Base-by-base conservation (phyloP, 2,888 invertebrate genomes). In the Blastobasis lacticolella region DNA sequence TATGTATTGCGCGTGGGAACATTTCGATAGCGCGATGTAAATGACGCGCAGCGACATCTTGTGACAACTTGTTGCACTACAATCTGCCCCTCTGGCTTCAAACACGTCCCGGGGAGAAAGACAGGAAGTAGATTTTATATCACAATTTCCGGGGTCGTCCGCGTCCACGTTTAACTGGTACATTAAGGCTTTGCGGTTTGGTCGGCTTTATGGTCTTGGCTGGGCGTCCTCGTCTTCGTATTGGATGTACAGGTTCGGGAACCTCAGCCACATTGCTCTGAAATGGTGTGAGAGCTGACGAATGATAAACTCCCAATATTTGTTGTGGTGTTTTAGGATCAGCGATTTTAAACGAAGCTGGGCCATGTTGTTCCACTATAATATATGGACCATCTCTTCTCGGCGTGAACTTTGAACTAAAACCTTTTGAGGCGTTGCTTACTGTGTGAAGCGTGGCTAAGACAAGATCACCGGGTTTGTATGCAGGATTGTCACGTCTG, bases 381-480 rank as follows among this genome's bases (percentile, higher is more conserved):
- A 46, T 1, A 36, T 54, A 54, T 10, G 54, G 54, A 7, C 54
- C 49, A 38, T 54, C 54, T 36, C 54, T 43, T 1, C 52, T 45
- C 4, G 54, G 52, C 6, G 37, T 38, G 6, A 54, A 50, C 37
- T 54, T 54, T 4, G 47, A 41, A 5, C 40, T 52, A 1, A 52
- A 5, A 0, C 50, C 50, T 10, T 49, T 43, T 6, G 40, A 8
- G 5, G 50, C 7, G 42, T 49, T 57, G 43, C 55, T 57, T 4
- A 57, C 8, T 9, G 45, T 6, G 43, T 57, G 52, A 1, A 40
- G 37, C 4, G 37, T 38, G 0, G 45, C 52, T 1, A 55, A 8
- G 2, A 57, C 55, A 2, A 48, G 42, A 41, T 55, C 55, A 5
- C 57, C 57, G 5, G 47, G 48, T 38, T 51, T 8, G 41, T 55